Base-by-base conservation (phyloP, 2,797 vertebrate genomes). In the Sphenodon punctatus region DNA sequence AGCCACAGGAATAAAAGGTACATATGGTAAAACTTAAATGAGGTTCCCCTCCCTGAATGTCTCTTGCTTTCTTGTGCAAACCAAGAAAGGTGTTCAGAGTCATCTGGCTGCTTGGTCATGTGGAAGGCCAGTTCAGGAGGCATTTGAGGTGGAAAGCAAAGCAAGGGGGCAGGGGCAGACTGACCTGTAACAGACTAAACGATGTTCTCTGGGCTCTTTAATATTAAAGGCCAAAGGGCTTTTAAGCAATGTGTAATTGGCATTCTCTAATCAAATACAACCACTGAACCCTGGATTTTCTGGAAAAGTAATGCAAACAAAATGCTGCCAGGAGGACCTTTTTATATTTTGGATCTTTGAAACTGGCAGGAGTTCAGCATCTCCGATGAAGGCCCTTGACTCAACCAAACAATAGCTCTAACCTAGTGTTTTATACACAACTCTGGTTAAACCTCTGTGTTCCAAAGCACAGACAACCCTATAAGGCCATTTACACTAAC, bases 141-240 rank as follows among this genome's bases (percentile, higher is more conserved):
- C 48, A 19, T 74, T 39, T 30, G 67, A 46, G 42, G 39, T n/a
- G 34, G 55, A 75, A 75, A 49, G 80, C 67, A 76, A 70, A 75
- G 68, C 56, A 86, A 72, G 73, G 51, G 77, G 55, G 78, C 6
- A 27, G 45, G 70, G 79, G 32, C 61, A 81, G 69, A 72, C 60
- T 74, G 58, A 45, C 56, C 88, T 79, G 59, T 64, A 65, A 89
- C 49, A 15, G 72, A 17, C 19, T 55, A 13, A 34, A 32, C 36
- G 55, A 36, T 22, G 19, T 56, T 56, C 34, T 19, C 34, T 55
- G 55, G 32, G 32, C 5, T 11, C 20, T 56, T 34, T 34, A 55
- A 56, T 55, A 20, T 16, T 55, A 19, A 5, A 23, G 53, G 19
- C 56, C 32, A 56, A 56, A 32, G 56, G 53, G 30, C 6, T 22